Evolutionary conservation across 2,113 vertebrate genomes (phyloP).

Genomic region (Coreoperca whiteheadi): DNA sequence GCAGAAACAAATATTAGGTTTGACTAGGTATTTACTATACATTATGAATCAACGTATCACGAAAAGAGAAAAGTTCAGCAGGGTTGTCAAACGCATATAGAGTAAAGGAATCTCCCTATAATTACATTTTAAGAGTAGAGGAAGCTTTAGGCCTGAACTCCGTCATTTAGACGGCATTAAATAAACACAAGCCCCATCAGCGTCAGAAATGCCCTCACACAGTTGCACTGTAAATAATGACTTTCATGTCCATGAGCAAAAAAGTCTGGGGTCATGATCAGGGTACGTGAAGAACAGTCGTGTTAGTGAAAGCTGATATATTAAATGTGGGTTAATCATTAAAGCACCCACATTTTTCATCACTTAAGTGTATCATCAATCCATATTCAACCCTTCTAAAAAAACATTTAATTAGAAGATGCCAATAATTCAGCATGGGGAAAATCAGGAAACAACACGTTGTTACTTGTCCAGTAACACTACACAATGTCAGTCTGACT

Average conservation of each 20-base stretch:
- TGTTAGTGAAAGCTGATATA: constrained; percentile 32
- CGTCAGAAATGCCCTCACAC: constrained; percentile 68
- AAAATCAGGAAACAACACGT: constrained; percentile 35
- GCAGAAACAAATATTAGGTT: constrained; percentile 17
- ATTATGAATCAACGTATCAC: constrained; percentile 34
- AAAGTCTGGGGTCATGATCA: constrained; percentile 61
- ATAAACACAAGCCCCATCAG: constrained; percentile 68
- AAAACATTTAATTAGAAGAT: constrained; percentile 21
- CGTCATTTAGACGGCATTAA: constrained; percentile 72
- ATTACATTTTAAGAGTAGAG: constrained; percentile 74
- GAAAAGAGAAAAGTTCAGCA: constrained; percentile 39
- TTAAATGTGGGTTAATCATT: constrained; percentile 38
- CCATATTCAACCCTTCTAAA: not conserved
- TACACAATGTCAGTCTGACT: constrained; percentile 20
- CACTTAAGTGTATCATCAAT: constrained; percentile 9
- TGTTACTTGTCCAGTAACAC: constrained; percentile 42
- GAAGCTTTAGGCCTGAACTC: constrained; percentile 70
- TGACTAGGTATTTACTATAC: constrained; percentile 5
- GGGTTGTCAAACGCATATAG: constrained; percentile 47
- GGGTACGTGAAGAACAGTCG: constrained; percentile 22
- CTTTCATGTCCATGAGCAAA: constrained; percentile 49
- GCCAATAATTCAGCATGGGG: constrained; percentile 24
- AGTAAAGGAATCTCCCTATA: constrained; percentile 55
- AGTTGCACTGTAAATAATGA: constrained; percentile 64
- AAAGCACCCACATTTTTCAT: not conserved